Evolutionary conservation across 2,888 invertebrate genomes (phyloP), one percentile per base, ranked within the genome.

Genomic region (Tenthredo notha): DNA sequence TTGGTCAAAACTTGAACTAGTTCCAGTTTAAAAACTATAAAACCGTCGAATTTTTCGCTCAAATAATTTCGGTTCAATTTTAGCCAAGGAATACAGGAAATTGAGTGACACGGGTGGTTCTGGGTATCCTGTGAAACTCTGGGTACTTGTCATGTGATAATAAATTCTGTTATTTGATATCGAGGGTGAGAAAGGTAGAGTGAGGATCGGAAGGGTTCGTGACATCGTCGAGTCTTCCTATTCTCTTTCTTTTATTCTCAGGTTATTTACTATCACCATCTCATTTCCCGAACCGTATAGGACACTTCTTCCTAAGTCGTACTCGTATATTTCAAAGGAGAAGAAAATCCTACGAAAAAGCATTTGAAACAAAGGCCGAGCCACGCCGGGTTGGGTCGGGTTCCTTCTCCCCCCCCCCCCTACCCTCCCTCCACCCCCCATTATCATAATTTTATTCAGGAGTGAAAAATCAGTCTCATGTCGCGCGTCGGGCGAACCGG

Each of bases 401-500:
- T 7, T 12, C 67, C n/a, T n/a, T n/a, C n/a, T n/a, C n/a, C n/a
- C n/a, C n/a, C n/a, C n/a, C n/a, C n/a, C n/a, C n/a, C n/a, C n/a
- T n/a, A n/a, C n/a, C n/a, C n/a, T n/a, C n/a, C n/a, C n/a, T n/a
- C n/a, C n/a, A n/a, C n/a, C 65, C 80, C 87, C 89, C 88, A 89
- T 92, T 92, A 92, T 92, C 91, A 91, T 92, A 92, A 92, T 92
- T 92, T 92, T 91, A 92, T 92, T 92, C 92, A 92, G 89, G 89
- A 89, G 87, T 88, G 89, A 91, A 92, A 91, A 92, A 92, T 92
- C 91, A 91, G 90, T 90, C 90, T 90, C 89, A 89, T 91, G 85
- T 82, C 85, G 78, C 85, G 78, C 85, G 67, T 18, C 70, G 74
- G 82, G 61, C 84, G 84, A 74, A 72, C 84, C 85, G 90, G 90